These are phyloP conservation scores for Dinomys branickii DNA, from an alignment of 2,113 vertebrate species.

Conservation along the genomic window DNA sequence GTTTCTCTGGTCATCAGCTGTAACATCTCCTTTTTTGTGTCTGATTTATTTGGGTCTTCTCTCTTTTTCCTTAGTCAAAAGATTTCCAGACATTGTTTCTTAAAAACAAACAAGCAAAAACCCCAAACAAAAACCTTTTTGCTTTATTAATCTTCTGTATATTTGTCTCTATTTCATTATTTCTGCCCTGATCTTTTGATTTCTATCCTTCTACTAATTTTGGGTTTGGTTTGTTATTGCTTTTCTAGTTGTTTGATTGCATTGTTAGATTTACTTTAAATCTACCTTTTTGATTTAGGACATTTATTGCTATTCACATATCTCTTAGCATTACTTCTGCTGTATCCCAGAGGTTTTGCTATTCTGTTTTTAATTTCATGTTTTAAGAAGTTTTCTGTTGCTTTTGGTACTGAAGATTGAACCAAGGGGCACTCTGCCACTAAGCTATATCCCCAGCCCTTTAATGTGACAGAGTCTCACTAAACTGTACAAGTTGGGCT, in stretches of 20 bases:
- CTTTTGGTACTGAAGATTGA: background rate
- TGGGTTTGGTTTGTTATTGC: background rate
- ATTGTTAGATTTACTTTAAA: background rate
- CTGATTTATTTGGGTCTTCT: background rate
- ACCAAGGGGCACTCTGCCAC: background rate
- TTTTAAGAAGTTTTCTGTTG: background rate
- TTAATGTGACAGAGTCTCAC: background rate
- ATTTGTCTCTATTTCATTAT: background rate
- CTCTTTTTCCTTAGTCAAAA: background rate
- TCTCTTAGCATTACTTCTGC: background rate
- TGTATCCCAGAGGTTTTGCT: background rate
- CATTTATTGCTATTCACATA: background rate
- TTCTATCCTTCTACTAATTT: background rate
- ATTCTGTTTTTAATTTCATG: background rate
- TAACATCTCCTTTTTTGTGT: background rate
- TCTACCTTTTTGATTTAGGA: background rate
- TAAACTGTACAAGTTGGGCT: background rate
- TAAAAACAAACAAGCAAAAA: background rate
- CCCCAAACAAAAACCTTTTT: background rate
- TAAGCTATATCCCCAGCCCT: background rate
- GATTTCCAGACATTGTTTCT: background rate
- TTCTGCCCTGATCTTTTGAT: background rate
- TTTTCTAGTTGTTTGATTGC: background rate
- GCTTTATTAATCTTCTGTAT: background rate
- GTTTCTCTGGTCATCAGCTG: background rate